These are phyloP conservation scores for Drosophila kambysellisi DNA, from an alignment of 2,888 invertebrate species.

Conservation along the genomic window DNA sequence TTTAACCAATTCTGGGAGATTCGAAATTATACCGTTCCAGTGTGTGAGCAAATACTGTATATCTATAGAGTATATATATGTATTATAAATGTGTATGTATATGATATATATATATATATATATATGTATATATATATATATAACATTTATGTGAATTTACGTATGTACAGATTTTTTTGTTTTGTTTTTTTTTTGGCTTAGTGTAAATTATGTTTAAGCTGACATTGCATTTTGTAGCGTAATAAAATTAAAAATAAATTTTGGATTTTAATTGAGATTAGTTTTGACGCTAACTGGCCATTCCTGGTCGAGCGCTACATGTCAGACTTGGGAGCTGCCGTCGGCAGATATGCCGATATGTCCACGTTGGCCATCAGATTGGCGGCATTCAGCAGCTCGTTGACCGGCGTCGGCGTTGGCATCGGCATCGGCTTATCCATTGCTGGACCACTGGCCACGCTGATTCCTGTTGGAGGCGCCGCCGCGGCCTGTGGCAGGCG, in stretches of 20 bases:
- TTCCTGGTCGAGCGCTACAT: constrained; percentile 20
- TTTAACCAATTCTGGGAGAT: not conserved
- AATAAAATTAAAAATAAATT: constrained; percentile 14
- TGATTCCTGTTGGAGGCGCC: constrained; percentile 33
- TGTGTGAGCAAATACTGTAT: not conserved
- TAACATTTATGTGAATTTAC: constrained; percentile 21
- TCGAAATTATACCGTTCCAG: not conserved
- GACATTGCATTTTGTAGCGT: constrained; percentile 9
- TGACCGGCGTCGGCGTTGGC: constrained; percentile 44
- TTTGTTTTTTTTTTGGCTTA: constrained; percentile 41
- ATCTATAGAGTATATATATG: constrained; percentile 3
- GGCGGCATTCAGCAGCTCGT: constrained; percentile 78
- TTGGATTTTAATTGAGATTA: constrained; percentile 40
- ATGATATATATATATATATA: not conserved
- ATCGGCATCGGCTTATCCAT: not conserved
- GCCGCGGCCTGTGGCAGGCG: constrained; percentile 32
- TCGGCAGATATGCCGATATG: constrained; percentile 68
- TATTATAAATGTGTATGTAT: too few relatives aligned
- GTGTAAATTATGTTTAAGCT: constrained; percentile 26
- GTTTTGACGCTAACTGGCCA: constrained; percentile 13
- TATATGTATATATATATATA: constrained; percentile 6
- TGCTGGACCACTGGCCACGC: not conserved
- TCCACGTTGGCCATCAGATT: constrained; percentile 78
- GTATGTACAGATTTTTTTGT: constrained; percentile 37
- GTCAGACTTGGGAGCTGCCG: constrained; percentile 46